A percentile compares a stretch with the other conserved stretches of the same genome.
Evolutionary conservation across 2,888 invertebrate species (phyloP).

Genomic region (Epicampocera succincta): DNA sequence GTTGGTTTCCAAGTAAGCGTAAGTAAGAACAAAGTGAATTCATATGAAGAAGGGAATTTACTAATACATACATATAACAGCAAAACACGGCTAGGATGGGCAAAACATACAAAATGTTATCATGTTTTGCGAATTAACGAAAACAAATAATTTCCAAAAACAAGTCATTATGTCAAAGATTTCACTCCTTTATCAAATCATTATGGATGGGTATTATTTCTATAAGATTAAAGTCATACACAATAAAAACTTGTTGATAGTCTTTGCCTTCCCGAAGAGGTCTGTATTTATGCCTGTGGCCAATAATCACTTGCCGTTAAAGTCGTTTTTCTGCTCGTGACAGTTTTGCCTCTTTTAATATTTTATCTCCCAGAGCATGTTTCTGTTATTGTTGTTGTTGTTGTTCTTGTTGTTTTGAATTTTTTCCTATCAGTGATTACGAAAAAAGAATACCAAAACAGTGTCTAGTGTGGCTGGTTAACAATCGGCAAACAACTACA

Average conservation of each 20-base stretch:
- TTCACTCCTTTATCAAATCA: constrained; percentile 3
- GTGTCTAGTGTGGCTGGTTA: constrained; percentile 36
- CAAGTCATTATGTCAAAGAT: neutral
- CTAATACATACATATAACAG: no score
- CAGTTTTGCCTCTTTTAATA: constrained; percentile 19
- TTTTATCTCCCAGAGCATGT: constrained; percentile 29
- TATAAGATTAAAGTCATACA: constrained; percentile 1
- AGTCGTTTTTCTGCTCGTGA: constrained; percentile 12
- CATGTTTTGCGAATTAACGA: no score
- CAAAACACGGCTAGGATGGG: no score
- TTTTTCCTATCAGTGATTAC: neutral
- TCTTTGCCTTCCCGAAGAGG: constrained; percentile 22
- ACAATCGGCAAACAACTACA: constrained; percentile 25
- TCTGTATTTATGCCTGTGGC: constrained; percentile 36
- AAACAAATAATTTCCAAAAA: no score
- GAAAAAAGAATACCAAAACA: constrained; percentile 8
- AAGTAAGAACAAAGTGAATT: no score
- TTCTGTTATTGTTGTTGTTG: no score
- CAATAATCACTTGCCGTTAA: constrained; percentile 45
- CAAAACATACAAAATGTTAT: no score
- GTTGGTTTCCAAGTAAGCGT: no score
- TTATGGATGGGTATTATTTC: neutral
- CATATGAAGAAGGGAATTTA: no score
- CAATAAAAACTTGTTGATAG: constrained; percentile 19
- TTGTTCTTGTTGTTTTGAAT: neutral